A percentile compares a stretch with the other conserved stretches of the same genome.
These are phyloP conservation scores for Lepidurus apus DNA, from an alignment of 1,140 invertebrate species.

Conservation along the genomic window DNA sequence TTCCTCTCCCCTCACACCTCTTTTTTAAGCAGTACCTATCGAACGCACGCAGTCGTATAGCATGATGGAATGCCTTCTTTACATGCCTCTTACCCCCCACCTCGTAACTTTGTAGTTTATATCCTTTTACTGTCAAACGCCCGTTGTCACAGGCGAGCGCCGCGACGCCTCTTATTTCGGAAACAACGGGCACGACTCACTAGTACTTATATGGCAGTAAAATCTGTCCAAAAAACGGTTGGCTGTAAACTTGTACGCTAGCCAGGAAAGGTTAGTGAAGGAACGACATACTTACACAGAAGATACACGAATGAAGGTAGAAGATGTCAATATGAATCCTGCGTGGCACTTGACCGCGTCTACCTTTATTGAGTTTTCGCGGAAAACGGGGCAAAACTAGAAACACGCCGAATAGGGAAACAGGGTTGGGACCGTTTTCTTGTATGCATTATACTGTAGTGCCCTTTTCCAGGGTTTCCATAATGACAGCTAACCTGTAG, in stretches of 20 bases:
- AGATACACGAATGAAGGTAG: background rate
- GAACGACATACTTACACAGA: background rate
- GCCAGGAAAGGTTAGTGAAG: background rate
- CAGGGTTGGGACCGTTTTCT: background rate
- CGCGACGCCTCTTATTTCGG: background rate
- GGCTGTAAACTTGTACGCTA: background rate
- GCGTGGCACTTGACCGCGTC: background rate
- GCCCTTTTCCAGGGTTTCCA: background rate
- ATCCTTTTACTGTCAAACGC: background rate
- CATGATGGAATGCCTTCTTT: constrained; percentile 1
- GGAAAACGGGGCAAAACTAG: background rate
- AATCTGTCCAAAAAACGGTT: background rate
- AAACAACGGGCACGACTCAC: background rate
- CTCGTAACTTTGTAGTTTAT: background rate
- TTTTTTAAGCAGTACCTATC: constrained; percentile 4
- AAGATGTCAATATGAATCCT: background rate
- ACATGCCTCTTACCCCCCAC: background rate
- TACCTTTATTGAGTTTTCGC: background rate
- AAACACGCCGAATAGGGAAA: background rate
- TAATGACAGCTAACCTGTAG: background rate
- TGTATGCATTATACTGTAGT: background rate
- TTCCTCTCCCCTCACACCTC: constrained; percentile 1
- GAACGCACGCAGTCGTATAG: background rate
- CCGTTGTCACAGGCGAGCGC: background rate
- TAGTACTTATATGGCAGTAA: background rate